Conservation (phyloP, 2,888 invertebrate genomes). For the Eilema depressum region DNA sequence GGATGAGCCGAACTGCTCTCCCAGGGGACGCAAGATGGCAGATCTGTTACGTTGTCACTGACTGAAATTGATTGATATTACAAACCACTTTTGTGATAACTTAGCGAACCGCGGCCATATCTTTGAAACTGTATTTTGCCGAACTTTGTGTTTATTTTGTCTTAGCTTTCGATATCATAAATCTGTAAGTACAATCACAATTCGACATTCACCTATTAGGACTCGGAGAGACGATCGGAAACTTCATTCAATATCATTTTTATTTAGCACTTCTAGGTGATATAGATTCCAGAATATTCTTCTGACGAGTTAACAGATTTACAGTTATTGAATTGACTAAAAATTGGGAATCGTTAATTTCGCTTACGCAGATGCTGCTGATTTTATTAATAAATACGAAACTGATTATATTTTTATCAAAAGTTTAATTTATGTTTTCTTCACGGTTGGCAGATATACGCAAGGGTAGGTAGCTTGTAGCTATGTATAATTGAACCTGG, state of each 20-base stretch:
- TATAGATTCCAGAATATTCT: neutral
- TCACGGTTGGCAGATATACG: neutral
- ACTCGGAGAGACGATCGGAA: neutral
- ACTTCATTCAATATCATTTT: neutral
- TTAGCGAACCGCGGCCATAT: slow-evolving; percentile 26
- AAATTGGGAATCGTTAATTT: neutral
- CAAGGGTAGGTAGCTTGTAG: neutral
- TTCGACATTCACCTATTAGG: neutral
- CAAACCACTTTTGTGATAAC: slow-evolving; percentile 31
- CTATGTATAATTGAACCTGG: too few relatives aligned
- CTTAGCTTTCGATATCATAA: slow-evolving; percentile 5
- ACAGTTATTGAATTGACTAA: neutral
- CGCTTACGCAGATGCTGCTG: neutral
- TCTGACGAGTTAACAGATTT: neutral
- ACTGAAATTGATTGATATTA: slow-evolving; percentile 44
- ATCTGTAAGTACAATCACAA: neutral
- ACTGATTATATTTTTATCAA: neutral
- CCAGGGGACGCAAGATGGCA: slow-evolving; percentile 48
- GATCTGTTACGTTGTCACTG: slow-evolving; percentile 54
- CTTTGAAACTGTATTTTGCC: neutral
- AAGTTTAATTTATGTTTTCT: neutral
- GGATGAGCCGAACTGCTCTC: slow-evolving; percentile 63
- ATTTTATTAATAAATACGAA: neutral
- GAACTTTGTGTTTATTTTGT: neutral
- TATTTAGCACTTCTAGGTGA: neutral